Evolutionary conservation across 2,888 invertebrate species (phyloP).

Genomic region (Caprella mutica): DNA sequence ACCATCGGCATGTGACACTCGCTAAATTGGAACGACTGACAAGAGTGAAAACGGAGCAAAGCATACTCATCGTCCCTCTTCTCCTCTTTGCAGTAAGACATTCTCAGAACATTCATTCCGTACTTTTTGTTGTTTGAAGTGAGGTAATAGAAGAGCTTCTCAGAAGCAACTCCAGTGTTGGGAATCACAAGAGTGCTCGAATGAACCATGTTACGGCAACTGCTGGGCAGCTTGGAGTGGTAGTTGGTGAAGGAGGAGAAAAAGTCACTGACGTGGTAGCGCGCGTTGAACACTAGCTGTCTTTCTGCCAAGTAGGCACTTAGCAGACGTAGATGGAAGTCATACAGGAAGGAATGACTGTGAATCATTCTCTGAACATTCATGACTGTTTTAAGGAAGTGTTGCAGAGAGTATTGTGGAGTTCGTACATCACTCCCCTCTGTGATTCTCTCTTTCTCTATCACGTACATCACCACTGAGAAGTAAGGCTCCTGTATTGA

Average conservation of each 20-base stretch:
- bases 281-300: slow-evolving; percentile 46
- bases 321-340: slow-evolving; percentile 59
- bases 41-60: slow-evolving; percentile 50
- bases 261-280: slow-evolving; percentile 60
- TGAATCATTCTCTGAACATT: slow-evolving; percentile 59
- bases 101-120: slow-evolving; percentile 54
- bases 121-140: slow-evolving; percentile 55
- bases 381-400: slow-evolving; percentile 56
- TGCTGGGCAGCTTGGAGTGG: slow-evolving; percentile 64
- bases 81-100: slow-evolving; percentile 42
- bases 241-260: slow-evolving; percentile 64
- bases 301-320: slow-evolving; percentile 53
- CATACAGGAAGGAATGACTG: slow-evolving; percentile 64
- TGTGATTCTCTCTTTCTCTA: no score
- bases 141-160: slow-evolving; percentile 57
- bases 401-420: slow-evolving; percentile 48
- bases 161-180: slow-evolving; percentile 49
- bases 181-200: slow-evolving; percentile 49
- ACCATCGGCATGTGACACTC: slow-evolving; percentile 50
- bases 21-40: slow-evolving; percentile 48
- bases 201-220: slow-evolving; percentile 58
- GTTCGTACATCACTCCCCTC: no score
- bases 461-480: slow-evolving; percentile 47
- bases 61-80: slow-evolving; percentile 49
- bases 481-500: slow-evolving; percentile 59